Evolutionary conservation across 1,140 invertebrate genomes (phyloP).

Genomic region (Drosophila persimilis): DNA sequence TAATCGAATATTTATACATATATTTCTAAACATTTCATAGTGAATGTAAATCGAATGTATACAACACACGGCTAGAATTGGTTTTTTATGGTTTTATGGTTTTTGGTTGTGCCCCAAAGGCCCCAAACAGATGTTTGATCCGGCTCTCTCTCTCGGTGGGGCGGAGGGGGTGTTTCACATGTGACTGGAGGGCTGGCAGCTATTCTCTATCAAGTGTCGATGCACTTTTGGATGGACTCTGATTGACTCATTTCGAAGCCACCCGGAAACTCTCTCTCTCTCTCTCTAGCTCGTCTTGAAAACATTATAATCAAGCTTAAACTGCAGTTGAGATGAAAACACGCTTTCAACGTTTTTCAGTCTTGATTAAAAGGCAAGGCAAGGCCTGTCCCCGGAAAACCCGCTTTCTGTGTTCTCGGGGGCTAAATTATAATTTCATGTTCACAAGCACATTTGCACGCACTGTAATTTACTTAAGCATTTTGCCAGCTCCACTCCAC

Average conservation of each 20-base stretch:
- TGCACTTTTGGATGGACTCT: background rate
- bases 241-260: constrained; percentile 32
- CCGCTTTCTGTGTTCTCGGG: constrained; percentile 18
- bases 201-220: constrained; percentile 3
- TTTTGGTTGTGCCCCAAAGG: constrained; percentile 12
- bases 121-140: constrained; percentile 30
- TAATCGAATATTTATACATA: background rate
- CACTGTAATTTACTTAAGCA: constrained; percentile 83
- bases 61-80: background rate
- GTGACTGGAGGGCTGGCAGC: constrained; percentile 19
- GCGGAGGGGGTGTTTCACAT: constrained; percentile 17
- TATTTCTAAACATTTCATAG: constrained; percentile 13
- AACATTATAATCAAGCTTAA: constrained; percentile 75
- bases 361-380: constrained; percentile 65
- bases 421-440: constrained; percentile 79
- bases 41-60: constrained; percentile 13
- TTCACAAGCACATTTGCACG: constrained; percentile 83
- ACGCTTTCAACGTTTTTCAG: constrained; percentile 42
- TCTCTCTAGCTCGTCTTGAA: constrained; percentile 24
- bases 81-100: background rate
- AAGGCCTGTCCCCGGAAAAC: background rate
- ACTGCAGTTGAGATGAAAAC: constrained; percentile 45
- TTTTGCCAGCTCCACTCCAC: constrained; percentile 58
- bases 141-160: background rate
- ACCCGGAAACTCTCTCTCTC: background rate